phyloP scores from a whole-genome alignment of 2,888 invertebrate genomes.

The Toxonevra muliebris region DNA sequence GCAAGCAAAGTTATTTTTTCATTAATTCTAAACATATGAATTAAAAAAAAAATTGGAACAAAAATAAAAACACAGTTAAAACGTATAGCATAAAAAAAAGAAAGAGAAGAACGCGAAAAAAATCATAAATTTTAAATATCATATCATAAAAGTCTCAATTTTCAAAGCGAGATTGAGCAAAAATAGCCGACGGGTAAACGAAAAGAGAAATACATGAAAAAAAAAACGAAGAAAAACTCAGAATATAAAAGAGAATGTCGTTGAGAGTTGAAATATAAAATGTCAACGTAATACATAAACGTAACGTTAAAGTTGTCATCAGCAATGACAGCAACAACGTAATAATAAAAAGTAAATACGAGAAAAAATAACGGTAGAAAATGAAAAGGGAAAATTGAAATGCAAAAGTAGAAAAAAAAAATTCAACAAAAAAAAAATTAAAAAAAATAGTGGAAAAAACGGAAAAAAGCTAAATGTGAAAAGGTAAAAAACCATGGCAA shows the following conservation, averaged over 20 bases:
- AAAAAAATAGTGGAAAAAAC: neutral
- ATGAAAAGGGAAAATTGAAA: slow-evolving; percentile 18
- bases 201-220: neutral
- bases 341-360: slow-evolving; percentile 7
- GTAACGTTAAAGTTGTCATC: no score
- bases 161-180: slow-evolving; percentile 32
- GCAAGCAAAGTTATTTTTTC: slow-evolving; percentile 63
- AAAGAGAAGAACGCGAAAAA: slow-evolving; percentile 1
- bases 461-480: neutral
- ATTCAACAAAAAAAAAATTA: neutral
- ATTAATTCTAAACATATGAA: slow-evolving; percentile 57
- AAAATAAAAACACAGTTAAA: neutral
- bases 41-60: slow-evolving; percentile 9
- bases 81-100: neutral
- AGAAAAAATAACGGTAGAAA: neutral
- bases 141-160: slow-evolving; percentile 29
- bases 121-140: slow-evolving; percentile 37
- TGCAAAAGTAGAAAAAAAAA: slow-evolving; percentile 1
- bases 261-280: no score
- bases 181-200: slow-evolving; percentile 29
- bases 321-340: neutral
- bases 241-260: slow-evolving; percentile 7
- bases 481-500: slow-evolving; percentile 12
- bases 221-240: slow-evolving; percentile 11
- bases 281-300: no score